Conservation (phyloP, 2,113 vertebrate species). For the Anhinga anhinga region DNA sequence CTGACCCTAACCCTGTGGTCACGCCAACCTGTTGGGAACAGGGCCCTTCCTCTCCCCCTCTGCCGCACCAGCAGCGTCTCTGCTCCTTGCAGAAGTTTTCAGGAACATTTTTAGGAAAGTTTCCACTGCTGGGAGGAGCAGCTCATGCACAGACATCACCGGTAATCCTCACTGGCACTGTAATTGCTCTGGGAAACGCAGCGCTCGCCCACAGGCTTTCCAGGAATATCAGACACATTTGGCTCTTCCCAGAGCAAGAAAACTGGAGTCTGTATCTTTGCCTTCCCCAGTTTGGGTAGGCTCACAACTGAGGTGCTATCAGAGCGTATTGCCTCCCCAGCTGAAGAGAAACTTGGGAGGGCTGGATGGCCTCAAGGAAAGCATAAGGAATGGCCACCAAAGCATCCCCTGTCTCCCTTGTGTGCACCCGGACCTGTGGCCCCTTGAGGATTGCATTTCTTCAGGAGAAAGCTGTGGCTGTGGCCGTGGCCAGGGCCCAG, state of each 20-base stretch:
- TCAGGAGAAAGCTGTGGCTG: background rate
- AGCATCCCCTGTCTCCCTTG: fast-evolving
- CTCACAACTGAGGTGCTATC: background rate
- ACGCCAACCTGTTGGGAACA: fast-evolving
- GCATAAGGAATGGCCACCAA: background rate
- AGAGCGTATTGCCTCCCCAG: fast-evolving
- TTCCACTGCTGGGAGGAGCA: background rate
- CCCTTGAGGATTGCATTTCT: background rate
- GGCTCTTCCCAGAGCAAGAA: background rate
- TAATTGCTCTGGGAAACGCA: background rate
- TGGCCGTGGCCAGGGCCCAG: background rate
- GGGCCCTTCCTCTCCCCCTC: background rate
- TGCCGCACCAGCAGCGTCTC: fast-evolving
- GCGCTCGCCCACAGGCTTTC: background rate
- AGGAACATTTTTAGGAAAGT: background rate
- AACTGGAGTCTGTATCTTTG: background rate
- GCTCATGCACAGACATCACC: background rate
- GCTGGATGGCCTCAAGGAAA: background rate
- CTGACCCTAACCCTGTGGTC: background rate
- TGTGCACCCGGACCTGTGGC: fast-evolving
- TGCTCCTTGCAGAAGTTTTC: background rate
- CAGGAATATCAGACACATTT: background rate
- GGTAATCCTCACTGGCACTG: background rate
- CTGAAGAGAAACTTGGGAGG: background rate
- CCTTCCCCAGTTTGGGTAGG: no score